Conservation (phyloP, 2,113 vertebrate genomes). For the Brienomyrus brachyistius region DNA sequence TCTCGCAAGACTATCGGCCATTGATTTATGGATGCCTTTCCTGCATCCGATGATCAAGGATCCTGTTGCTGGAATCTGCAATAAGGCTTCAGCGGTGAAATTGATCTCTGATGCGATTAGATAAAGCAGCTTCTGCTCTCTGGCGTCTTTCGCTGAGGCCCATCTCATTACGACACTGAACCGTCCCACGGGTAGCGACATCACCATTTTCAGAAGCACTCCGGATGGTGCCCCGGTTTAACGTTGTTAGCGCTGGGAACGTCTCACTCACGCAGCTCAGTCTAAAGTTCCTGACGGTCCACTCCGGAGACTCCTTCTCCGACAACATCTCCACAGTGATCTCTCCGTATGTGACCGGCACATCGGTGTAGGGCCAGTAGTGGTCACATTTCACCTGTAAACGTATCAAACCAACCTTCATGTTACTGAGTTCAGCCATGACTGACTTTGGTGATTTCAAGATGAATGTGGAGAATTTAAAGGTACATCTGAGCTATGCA, state of each 20-base stretch:
- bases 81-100: background rate
- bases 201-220: background rate
- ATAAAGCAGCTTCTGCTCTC: background rate
- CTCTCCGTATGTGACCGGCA: slow-evolving; percentile 80
- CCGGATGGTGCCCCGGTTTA: background rate
- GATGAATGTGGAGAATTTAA: background rate
- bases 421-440: background rate
- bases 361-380: slow-evolving; percentile 91
- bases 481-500: background rate
- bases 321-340: slow-evolving; percentile 86
- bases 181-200: background rate
- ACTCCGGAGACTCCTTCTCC: slow-evolving; percentile 76
- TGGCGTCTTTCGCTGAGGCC: background rate
- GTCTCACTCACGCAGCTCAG: slow-evolving; percentile 75
- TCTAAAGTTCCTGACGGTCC: slow-evolving; percentile 82
- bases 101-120: background rate
- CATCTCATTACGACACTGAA: background rate
- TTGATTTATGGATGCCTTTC: background rate
- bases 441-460: background rate
- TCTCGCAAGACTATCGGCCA: background rate
- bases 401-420: background rate
- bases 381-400: slow-evolving; percentile 93
- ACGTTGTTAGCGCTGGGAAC: background rate
- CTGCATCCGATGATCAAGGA: background rate
- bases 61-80: slow-evolving; percentile 5